Conservation (phyloP, 2,113 vertebrate genomes). For the Siniperca knerii region DNA sequence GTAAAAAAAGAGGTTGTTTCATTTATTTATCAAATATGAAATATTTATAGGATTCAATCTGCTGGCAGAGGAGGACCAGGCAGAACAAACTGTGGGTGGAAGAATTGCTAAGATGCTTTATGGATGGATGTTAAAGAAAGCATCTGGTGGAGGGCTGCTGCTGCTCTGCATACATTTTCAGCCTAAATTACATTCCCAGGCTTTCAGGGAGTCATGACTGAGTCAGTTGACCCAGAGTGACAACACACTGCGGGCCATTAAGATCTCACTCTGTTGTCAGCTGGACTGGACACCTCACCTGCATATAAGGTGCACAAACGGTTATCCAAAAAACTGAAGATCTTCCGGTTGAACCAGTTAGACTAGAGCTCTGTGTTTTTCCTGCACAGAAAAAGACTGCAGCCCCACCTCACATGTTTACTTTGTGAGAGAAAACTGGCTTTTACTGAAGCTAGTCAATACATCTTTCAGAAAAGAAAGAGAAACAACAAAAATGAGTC, state of each 20-base stretch:
- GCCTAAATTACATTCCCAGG: constrained; percentile 67
- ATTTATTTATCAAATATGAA: constrained; percentile 84
- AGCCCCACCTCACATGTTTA: constrained; percentile 16
- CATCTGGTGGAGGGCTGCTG: constrained; percentile 63
- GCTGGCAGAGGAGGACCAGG: constrained; percentile 68
- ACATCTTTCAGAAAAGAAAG: constrained; percentile 5
- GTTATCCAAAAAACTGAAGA: constrained; percentile 21
- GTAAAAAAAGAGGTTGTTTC: constrained; percentile 79
- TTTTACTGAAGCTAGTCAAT: background rate
- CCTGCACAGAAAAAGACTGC: constrained; percentile 12
- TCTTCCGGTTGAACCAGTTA: constrained; percentile 62
- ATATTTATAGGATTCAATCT: constrained; percentile 80
- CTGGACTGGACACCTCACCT: constrained; percentile 27
- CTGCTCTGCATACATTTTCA: constrained; percentile 67
- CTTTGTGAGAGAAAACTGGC: background rate
- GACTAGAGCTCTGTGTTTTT: constrained; percentile 40
- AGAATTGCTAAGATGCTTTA: constrained; percentile 68
- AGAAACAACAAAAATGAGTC: constrained; percentile 31
- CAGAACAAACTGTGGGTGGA: constrained; percentile 75
- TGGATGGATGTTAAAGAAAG: constrained; percentile 66
- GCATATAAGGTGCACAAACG: background rate
- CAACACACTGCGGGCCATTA: constrained; percentile 56
- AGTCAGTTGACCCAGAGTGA: constrained; percentile 48
- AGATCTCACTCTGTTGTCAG: constrained; percentile 39
- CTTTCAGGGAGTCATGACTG: constrained; percentile 60